phyloP scores from a whole-genome alignment of 2,797 vertebrate species.

The Emys orbicularis region DNA sequence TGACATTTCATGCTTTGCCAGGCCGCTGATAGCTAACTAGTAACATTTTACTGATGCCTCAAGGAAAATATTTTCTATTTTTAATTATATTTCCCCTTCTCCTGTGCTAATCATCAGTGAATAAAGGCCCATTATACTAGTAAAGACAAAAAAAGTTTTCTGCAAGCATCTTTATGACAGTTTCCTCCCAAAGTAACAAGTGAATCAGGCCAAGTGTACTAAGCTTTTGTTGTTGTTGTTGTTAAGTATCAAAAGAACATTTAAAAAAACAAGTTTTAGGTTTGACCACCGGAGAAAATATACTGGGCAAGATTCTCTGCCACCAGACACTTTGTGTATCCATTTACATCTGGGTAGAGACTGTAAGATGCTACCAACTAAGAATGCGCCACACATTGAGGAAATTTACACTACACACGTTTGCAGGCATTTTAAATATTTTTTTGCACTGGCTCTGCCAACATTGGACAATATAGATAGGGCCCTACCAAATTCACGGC shows the following conservation, averaged over 20 bases:
- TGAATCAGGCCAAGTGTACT: not conserved
- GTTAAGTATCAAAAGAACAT: not conserved
- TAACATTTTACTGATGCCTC: not conserved
- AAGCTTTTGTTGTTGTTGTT: no score
- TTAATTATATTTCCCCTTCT: not conserved
- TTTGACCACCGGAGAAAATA: not conserved
- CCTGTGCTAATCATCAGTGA: not conserved
- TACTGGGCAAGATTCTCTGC: no score
- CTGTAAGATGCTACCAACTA: accelerated
- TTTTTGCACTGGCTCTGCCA: no score
- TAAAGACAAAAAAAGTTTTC: not conserved
- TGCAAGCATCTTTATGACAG: not conserved
- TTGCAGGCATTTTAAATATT: no score
- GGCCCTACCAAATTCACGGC: no score
- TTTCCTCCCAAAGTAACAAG: not conserved
- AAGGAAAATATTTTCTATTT: accelerated
- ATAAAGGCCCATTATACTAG: not conserved
- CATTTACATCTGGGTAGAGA: accelerated
- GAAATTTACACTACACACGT: accelerated
- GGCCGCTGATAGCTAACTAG: accelerated
- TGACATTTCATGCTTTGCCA: accelerated
- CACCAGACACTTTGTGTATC: no score
- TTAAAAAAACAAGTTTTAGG: not conserved
- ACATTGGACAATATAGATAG: no score
- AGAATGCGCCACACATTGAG: no score